Evolutionary conservation across 2,888 invertebrate species (phyloP), one percentile per base, ranked within the genome.

Genomic region (Drosophila macrospina): DNA sequence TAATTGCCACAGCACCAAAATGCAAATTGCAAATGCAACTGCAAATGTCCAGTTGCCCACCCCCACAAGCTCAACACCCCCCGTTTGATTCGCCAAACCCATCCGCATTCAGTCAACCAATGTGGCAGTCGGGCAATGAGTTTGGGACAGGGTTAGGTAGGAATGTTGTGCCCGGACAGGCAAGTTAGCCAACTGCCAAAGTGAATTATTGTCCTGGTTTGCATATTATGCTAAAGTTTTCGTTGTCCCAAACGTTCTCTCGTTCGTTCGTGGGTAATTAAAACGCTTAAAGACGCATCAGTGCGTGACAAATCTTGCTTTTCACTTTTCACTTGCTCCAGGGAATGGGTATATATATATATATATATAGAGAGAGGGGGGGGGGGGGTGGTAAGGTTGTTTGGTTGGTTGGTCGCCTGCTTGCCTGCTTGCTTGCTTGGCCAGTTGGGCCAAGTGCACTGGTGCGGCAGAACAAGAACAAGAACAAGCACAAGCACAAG

Each of bases 231-330:
- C 84, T 71, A 83, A 86, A 88, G 80, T 83, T 88, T 72, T 80
- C 62, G 60, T 64, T 76, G 50, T 60, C 39, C 65, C 60, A 26
- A 70, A 74, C 45, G 69, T 30, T 54, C 61, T 42, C 34, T 41
- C 48, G 42, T 79, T 75, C 82, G 79, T 81, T 89, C 78, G 82
- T 82, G 87, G 89, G 90, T 90, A 89, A 89, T 89, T 89, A 88
- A 88, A 89, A 88, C 80, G 87, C 86, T 90, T 87, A 82, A 78
- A 88, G 87, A 83, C 89, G 89, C 89, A 90, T 87, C 89, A 87
- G 89, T 81, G 90, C 89, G 88, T 89, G 80, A 87, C 89, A 90
- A 89, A 89, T 89, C 89, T 87, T 81, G 81, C 87, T 89, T 89
- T 89, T 90, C 86, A 90, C 90, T 89, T 90, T 90, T 85, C 85